A percentile compares a stretch with the other conserved stretches of the same genome.
These are phyloP conservation scores for Onychomys arenicola DNA, from an alignment of 2,797 vertebrate species.

Conservation along the genomic window DNA sequence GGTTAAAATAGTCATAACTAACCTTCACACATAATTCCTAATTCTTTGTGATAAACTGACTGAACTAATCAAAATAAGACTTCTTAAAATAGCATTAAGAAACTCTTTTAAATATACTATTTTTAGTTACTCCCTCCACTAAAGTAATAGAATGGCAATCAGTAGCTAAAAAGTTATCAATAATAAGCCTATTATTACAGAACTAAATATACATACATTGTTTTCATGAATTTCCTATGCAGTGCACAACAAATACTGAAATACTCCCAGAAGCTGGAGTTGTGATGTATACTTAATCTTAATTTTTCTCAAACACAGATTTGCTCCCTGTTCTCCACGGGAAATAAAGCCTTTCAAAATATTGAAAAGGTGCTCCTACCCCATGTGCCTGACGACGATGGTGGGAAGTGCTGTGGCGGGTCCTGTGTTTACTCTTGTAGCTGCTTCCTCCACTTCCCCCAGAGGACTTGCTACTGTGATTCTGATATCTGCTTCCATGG, in stretches of 20 bases:
- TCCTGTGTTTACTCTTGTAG: slow-evolving; percentile 88
- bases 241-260: slow-evolving; percentile 68
- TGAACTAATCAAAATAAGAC: slow-evolving; percentile 81
- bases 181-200: not conserved
- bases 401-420: slow-evolving; percentile 82
- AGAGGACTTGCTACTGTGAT: slow-evolving; percentile 94
- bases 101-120: not conserved
- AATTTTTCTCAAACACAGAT: slow-evolving; percentile 62
- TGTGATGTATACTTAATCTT: slow-evolving; percentile 59
- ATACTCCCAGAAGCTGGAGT: slow-evolving; percentile 73
- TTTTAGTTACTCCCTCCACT: not conserved
- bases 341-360: slow-evolving; percentile 70
- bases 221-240: slow-evolving; percentile 40
- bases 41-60: slow-evolving; percentile 60
- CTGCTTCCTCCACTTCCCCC: slow-evolving; percentile 89
- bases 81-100: slow-evolving; percentile 44
- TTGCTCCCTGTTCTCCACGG: slow-evolving; percentile 62
- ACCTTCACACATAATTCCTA: slow-evolving; percentile 54
- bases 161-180: slow-evolving; percentile 14
- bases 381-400: slow-evolving; percentile 87
- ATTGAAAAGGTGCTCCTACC: slow-evolving; percentile 88
- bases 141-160: slow-evolving; percentile 48
- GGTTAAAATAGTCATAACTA: slow-evolving; percentile 35
- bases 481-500: slow-evolving; percentile 86
- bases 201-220: slow-evolving; percentile 15